These are phyloP conservation scores for Amblyornis subalaris DNA, from an alignment of 2,113 vertebrate genomes.

Conservation along the genomic window DNA sequence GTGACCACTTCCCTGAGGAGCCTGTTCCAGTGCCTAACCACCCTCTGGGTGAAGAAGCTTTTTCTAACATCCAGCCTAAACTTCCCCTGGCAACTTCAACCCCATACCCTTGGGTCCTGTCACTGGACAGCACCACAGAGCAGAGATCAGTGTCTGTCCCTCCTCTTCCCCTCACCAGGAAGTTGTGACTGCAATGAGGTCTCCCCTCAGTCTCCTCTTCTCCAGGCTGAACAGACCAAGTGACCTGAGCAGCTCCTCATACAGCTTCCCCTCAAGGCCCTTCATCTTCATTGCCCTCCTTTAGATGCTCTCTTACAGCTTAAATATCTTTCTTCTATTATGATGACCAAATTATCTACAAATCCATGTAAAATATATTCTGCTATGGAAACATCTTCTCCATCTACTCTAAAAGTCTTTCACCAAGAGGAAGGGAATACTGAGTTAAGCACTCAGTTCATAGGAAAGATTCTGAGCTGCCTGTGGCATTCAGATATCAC, in stretches of 20 bases:
- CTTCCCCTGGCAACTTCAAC: background rate
- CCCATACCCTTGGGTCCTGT: fast-evolving
- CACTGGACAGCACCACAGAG: background rate
- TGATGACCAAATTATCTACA: background rate
- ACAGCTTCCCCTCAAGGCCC: background rate
- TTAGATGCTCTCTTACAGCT: background rate
- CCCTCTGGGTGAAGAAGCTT: background rate
- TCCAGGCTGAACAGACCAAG: background rate
- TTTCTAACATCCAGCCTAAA: background rate
- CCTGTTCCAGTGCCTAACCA: background rate
- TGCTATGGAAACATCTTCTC: background rate
- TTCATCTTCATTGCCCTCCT: background rate
- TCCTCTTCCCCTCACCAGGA: fast-evolving
- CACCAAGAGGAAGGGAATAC: background rate
- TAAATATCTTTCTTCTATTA: background rate
- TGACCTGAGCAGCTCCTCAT: background rate
- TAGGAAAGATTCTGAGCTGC: background rate
- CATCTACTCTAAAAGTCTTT: background rate
- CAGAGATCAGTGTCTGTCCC: fast-evolving
- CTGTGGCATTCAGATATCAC: background rate
- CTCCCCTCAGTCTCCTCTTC: background rate
- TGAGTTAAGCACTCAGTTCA: background rate
- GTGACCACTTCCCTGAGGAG: background rate
- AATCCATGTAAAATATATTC: background rate
- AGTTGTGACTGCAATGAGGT: background rate